Evolutionary conservation across 2,797 vertebrate species (phyloP).

Genomic region (Huso huso): DNA sequence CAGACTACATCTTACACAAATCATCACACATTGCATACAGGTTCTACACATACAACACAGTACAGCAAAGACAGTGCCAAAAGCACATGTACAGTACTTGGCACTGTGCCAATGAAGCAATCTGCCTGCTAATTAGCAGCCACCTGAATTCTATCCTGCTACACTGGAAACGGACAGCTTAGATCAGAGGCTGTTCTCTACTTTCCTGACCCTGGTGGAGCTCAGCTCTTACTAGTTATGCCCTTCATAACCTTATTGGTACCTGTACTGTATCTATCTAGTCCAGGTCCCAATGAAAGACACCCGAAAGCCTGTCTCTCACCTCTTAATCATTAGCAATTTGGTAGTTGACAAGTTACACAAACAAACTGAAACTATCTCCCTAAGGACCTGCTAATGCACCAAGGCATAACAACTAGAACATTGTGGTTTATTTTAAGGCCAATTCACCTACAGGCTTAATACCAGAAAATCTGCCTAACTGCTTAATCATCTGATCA

Average conservation of each 20-base stretch:
- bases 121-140: conserved; percentile 43
- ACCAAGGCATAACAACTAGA: conserved; percentile 31
- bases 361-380: conserved; percentile 35
- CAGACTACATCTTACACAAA: no score
- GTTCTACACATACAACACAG: not conserved
- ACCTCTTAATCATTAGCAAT: conserved; percentile 35
- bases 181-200: conserved; percentile 34
- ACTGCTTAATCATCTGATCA: not conserved
- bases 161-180: conserved; percentile 36
- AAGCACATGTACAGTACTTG: conserved; percentile 24
- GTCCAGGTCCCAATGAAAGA: no score
- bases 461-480: conserved; percentile 21
- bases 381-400: conserved; percentile 28
- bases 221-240: no score
- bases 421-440: conserved; percentile 30
- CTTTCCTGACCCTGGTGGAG: no score
- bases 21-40: not conserved
- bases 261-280: no score
- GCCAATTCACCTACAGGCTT: conserved; percentile 13
- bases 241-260: no score
- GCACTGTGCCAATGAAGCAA: not conserved
- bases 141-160: conserved; percentile 38
- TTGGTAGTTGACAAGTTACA: conserved; percentile 42
- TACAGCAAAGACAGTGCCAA: conserved; percentile 19
- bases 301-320: conserved; percentile 12